Percentiles rank a stretch among this genome's conserved stretches.
Evolutionary conservation across 2,888 invertebrate genomes (phyloP).

Genomic region (Altica lythri): DNA sequence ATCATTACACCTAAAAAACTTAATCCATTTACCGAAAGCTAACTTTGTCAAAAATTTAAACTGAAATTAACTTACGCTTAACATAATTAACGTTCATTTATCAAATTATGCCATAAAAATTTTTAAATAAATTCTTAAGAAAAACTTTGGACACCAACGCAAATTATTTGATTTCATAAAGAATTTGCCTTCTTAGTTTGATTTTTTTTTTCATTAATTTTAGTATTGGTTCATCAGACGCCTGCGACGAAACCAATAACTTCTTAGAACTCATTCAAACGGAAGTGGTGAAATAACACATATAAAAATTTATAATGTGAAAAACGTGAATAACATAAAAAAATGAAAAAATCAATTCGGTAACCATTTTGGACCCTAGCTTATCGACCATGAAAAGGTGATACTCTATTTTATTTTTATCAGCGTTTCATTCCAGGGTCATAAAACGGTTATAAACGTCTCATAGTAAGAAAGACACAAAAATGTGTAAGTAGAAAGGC

Average conservation of each 20-base stretch:
- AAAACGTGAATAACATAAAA: conserved; percentile 4
- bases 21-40: background rate
- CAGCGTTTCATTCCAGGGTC: conserved; percentile 6
- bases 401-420: conserved; percentile 18
- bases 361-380: conserved; percentile 1
- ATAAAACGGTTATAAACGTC: conserved; percentile 13
- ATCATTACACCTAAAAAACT: background rate
- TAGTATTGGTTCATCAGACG: too few relatives aligned
- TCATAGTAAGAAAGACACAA: conserved; percentile 13
- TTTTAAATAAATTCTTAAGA: background rate
- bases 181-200: too few relatives aligned
- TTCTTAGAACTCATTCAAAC: too few relatives aligned
- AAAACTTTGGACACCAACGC: background rate
- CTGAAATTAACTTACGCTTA: background rate
- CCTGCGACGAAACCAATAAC: too few relatives aligned
- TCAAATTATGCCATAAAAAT: background rate
- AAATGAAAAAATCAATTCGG: conserved; percentile 1
- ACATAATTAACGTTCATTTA: background rate
- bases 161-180: too few relatives aligned
- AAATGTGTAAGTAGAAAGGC: conserved; percentile 13
- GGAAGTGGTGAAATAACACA: too few relatives aligned
- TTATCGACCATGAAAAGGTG: conserved; percentile 16
- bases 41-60: background rate
- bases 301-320: too few relatives aligned
- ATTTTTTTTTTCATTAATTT: too few relatives aligned